Percentiles rank a stretch among this genome's conserved stretches.
Evolutionary conservation across 2,113 vertebrate species (phyloP).

Genomic region (Grallaria varia): DNA sequence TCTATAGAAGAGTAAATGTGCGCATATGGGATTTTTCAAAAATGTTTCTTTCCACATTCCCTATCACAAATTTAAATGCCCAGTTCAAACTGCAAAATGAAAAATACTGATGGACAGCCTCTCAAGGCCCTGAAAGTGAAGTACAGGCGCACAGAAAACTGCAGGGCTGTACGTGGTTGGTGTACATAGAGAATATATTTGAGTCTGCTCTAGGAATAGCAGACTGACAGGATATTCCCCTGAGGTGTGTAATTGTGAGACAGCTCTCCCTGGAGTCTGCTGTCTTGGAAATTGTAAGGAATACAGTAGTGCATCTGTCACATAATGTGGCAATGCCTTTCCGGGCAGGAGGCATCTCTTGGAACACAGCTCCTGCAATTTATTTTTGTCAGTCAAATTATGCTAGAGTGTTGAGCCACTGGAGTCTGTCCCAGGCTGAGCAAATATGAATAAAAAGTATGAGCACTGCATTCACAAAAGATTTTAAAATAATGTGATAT

Average conservation of each 20-base stretch:
- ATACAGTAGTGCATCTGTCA: neutral
- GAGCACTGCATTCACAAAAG: neutral
- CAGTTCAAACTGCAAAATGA: neutral
- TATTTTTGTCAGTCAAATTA: conserved; percentile 45
- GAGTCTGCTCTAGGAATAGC: neutral
- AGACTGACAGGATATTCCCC: neutral
- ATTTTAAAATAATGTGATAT: neutral
- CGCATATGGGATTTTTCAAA: neutral
- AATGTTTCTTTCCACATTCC: neutral
- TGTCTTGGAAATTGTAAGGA: neutral
- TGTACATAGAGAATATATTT: neutral
- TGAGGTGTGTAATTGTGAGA: neutral
- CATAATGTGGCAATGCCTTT: neutral
- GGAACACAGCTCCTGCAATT: neutral
- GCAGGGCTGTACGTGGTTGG: accelerated
- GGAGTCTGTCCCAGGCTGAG: neutral
- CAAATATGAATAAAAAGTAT: conserved; percentile 33
- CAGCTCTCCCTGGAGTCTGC: neutral
- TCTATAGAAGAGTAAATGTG: neutral
- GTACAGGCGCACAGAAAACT: neutral
- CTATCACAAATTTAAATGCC: neutral
- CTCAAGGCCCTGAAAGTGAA: neutral
- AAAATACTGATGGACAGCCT: neutral
- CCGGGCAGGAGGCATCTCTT: neutral
- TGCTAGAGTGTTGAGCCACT: neutral